Conservation (phyloP, 2,888 invertebrate genomes). For the Hirtodrosophila duncani region DNA sequence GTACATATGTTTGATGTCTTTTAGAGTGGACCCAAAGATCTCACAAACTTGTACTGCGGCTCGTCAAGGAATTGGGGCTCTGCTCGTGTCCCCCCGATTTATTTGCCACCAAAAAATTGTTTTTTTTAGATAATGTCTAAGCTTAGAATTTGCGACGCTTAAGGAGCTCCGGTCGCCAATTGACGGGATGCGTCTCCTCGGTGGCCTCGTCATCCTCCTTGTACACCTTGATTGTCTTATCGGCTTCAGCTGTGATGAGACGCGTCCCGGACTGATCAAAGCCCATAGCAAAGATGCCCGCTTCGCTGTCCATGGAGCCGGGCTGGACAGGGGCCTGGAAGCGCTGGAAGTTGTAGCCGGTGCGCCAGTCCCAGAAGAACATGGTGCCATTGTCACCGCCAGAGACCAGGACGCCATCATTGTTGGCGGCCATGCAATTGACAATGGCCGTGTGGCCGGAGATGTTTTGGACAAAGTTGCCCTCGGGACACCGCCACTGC, state of each 20-base stretch:
- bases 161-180: slow-evolving; percentile 98
- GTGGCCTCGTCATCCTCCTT: slow-evolving; percentile 97
- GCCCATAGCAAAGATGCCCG: slow-evolving; percentile 96
- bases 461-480: slow-evolving; percentile 97
- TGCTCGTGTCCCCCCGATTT: no score
- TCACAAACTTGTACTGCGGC: no score
- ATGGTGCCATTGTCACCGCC: slow-evolving; percentile 99
- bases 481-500: slow-evolving; percentile 99
- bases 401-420: slow-evolving; percentile 96
- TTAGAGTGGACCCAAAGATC: no score
- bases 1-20: no score
- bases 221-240: slow-evolving; percentile 99
- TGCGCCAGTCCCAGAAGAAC: slow-evolving; percentile 99
- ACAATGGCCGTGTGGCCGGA: slow-evolving; percentile 98
- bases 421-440: slow-evolving; percentile 96
- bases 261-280: slow-evolving; percentile 97
- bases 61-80: no score
- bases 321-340: slow-evolving; percentile 96
- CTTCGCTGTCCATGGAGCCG: slow-evolving; percentile 99
- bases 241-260: slow-evolving; percentile 97
- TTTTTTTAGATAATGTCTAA: no score
- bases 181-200: slow-evolving; percentile 97
- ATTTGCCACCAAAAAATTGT: no score
- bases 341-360: slow-evolving; percentile 98
- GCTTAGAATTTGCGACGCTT: slow-evolving; percentile 93